Evolutionary conservation across 2,113 vertebrate genomes (phyloP).

Genomic region (Semicossyphus pulcher): DNA sequence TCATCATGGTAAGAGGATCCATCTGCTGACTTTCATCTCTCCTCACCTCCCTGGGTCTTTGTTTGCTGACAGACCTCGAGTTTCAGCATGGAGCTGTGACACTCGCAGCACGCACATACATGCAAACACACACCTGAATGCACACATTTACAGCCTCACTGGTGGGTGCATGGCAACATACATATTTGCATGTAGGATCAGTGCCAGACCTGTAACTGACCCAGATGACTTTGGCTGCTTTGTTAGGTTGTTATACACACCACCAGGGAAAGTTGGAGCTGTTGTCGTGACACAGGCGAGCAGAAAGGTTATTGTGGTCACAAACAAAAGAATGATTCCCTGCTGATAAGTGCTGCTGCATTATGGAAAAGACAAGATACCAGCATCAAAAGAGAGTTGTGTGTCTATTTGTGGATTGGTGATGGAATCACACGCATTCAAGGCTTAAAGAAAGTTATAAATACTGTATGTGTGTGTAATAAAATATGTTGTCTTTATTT

Average conservation of each 20-base stretch:
- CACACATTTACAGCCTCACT: conserved; percentile 20
- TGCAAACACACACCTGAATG: conserved; percentile 13
- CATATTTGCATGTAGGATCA: conserved; percentile 9
- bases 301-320: conserved; percentile 29
- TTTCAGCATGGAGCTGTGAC: conserved; percentile 35
- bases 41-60: conserved; percentile 46
- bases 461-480: conserved; percentile 38
- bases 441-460: conserved; percentile 14
- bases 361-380: conserved; percentile 60
- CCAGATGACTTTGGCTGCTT: conserved; percentile 20
- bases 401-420: conserved; percentile 58
- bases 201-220: conserved; percentile 68
- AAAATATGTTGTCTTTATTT: conserved; percentile 21
- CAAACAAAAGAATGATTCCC: conserved; percentile 33
- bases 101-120: conserved; percentile 5
- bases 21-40: conserved; percentile 29
- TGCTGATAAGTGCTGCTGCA: conserved; percentile 52
- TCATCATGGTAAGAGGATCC: conserved; percentile 92
- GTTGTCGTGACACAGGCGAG: conserved; percentile 53
- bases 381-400: conserved; percentile 11
- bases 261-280: conserved; percentile 50
- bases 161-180: conserved; percentile 8
- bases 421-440: conserved; percentile 33
- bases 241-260: conserved; percentile 59
- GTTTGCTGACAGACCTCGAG: conserved; percentile 53